phyloP scores from a whole-genome alignment of 2,113 vertebrate genomes.

The Eudyptes chrysolophus region DNA sequence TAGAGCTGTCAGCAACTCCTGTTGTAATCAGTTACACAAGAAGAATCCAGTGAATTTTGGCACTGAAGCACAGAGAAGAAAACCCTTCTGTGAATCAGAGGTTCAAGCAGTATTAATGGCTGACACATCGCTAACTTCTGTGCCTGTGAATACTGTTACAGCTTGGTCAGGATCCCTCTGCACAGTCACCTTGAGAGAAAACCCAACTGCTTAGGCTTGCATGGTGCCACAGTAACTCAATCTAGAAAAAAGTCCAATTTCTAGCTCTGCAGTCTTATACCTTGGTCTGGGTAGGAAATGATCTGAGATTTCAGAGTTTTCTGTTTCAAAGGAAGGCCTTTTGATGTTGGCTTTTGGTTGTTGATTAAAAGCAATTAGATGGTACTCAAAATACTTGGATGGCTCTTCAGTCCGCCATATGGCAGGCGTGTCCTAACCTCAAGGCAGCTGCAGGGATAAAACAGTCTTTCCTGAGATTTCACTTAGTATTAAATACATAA shows the following conservation, averaged over 20 bases:
- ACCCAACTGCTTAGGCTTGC: not conserved
- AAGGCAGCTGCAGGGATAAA: not conserved
- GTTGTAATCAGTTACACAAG: not conserved
- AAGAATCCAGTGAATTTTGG: not conserved
- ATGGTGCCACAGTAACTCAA: not conserved
- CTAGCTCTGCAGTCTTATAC: not conserved
- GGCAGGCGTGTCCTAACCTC: not conserved
- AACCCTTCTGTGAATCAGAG: slow-evolving; percentile 18
- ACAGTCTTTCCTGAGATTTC: not conserved
- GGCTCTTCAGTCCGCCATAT: not conserved
- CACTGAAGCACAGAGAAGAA: not conserved
- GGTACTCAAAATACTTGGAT: not conserved
- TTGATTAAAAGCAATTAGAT: slow-evolving; percentile 12
- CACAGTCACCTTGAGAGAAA: not conserved
- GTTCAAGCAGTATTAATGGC: slow-evolving; percentile 30
- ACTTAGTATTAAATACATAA: not conserved
- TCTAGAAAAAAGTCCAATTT: not conserved
- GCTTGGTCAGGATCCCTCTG: not conserved
- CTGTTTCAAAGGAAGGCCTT: not conserved
- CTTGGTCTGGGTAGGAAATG: not conserved
- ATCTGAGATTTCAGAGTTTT: not conserved
- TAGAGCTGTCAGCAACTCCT: not conserved
- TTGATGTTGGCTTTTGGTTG: not conserved
- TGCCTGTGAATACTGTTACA: not conserved
- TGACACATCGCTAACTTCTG: not conserved